A percentile compares a stretch with the other conserved stretches of the same genome.
phyloP scores from a whole-genome alignment of 2,113 vertebrate genomes.

The Sitta europaea region DNA sequence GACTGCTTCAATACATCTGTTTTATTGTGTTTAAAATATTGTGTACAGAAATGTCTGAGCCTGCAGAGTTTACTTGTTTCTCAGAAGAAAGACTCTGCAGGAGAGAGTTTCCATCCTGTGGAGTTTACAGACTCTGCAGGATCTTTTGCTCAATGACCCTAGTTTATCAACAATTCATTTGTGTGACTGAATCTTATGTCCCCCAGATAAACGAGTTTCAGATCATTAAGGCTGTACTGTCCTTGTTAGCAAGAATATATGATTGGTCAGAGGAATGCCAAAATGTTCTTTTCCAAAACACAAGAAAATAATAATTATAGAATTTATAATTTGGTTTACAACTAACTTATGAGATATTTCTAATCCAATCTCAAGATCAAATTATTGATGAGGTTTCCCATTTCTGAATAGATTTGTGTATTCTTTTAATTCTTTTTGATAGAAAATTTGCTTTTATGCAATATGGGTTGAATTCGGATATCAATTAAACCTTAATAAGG shows the following conservation, averaged over 20 bases:
- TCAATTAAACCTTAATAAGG: neutral
- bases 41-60: constrained; percentile 1
- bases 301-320: neutral
- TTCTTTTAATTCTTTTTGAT: neutral
- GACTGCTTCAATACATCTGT: neutral
- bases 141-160: constrained; percentile 48
- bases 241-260: constrained; percentile 37
- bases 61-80: constrained; percentile 47
- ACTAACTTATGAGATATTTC: neutral
- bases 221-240: constrained; percentile 21
- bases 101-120: constrained; percentile 30
- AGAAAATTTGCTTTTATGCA: neutral
- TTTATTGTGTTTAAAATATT: constrained; percentile 14
- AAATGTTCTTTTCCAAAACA: neutral
- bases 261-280: neutral
- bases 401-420: neutral
- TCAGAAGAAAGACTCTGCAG: constrained; percentile 53
- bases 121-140: constrained; percentile 13
- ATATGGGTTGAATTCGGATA: neutral
- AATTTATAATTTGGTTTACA: neutral
- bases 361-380: neutral
- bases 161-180: constrained; percentile 52
- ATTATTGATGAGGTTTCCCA: neutral
- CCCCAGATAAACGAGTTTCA: constrained; percentile 17
- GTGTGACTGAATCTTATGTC: constrained; percentile 11